phyloP scores from a whole-genome alignment of 2,888 invertebrate genomes.

The Sphaerophoria rueppellii region DNA sequence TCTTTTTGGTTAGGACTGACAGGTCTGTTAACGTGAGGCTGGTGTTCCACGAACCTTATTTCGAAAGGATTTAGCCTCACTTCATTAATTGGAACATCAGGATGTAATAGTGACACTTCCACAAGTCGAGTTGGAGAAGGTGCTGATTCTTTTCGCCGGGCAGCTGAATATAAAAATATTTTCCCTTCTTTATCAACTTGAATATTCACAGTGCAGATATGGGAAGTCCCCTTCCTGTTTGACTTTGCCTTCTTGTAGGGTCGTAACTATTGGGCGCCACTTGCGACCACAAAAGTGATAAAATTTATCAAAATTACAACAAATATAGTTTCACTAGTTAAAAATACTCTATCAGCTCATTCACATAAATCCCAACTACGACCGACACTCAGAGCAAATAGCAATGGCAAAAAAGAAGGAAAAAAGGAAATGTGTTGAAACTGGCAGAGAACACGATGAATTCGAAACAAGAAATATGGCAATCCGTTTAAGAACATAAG shows the following conservation, averaged over 20 bases:
- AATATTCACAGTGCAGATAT: no score
- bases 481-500: constrained; percentile 30
- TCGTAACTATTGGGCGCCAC: neutral
- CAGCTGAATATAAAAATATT: no score
- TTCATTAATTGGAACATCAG: no score
- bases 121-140: no score
- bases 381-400: neutral
- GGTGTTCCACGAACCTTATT: no score
- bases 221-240: no score
- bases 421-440: constrained; percentile 38
- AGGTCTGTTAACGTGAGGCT: no score
- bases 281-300: neutral
- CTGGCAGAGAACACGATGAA: constrained; percentile 26
- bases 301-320: constrained; percentile 3
- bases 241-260: no score
- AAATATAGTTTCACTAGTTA: constrained; percentile 20
- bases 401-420: constrained; percentile 27
- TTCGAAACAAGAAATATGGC: constrained; percentile 38
- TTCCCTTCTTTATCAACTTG: no score
- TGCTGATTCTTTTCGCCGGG: no score
- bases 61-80: no score
- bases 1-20: neutral
- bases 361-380: neutral
- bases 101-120: no score
- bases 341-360: constrained; percentile 57